Base-by-base conservation (phyloP, 2,113 vertebrate genomes). In the Oostethus manadensis region DNA sequence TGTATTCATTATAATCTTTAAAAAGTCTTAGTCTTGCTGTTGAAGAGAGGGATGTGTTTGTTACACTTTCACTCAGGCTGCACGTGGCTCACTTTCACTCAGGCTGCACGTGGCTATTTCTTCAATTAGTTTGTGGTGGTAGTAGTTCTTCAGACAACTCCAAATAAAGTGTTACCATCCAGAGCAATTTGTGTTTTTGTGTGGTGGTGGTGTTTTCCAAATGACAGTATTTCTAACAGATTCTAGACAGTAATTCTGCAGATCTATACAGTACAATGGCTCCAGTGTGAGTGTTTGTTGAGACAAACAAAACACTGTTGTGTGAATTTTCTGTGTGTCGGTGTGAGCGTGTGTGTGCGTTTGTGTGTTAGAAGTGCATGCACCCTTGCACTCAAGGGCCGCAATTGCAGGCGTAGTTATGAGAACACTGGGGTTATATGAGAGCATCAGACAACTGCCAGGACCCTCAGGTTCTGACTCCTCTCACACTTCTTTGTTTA, bases 361-460 rank as follows among this genome's bases (percentile, higher is more conserved):
- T 77, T 68, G 61, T 71, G 26, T 71, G 62, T 70, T 64, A 50
- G 67, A 66, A 69, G 68, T 68, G 78, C 77, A 83, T 78, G 76
- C 71, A 78, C 75, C 73, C 72, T 73, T 82, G 73, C 71, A 79
- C 72, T 84, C 63, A 63, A 68, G 81, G 74, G 73, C 61, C 82
- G 77, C 74, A 66, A 75, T 86, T 79, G 74, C 78, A 79, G 70
- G 73, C 82, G 66, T 81, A 80, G 83, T 82, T 81, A 76, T 77
- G 83, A 80, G 80, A 85, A 67, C 73, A 66, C 75, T 55, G 77
- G 76, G 80, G 85, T 87, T 87, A 84, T 87, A 82, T 87, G 84
- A 87, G 85, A 85, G 86, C 80, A 86, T 83, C 82, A 78, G 72
- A 73, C 83, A 83, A 81, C 86, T 87, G 75, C 79, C 76, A 68